Conservation (phyloP, 1,140 invertebrate species). For the Anoplolepis gracilipes region DNA sequence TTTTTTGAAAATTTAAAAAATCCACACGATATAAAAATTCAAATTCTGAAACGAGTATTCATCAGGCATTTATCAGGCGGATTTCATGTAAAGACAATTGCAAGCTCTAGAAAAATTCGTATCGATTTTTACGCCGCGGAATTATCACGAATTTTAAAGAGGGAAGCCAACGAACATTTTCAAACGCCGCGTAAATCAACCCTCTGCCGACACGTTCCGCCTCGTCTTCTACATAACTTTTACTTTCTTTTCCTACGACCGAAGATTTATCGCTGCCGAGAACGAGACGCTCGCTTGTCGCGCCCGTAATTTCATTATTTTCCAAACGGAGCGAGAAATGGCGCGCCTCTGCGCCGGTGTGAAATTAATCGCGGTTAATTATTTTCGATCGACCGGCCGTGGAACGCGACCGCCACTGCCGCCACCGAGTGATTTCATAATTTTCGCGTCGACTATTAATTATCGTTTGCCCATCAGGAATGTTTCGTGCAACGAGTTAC, state of each 20-base stretch:
- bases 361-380: constrained; percentile 60
- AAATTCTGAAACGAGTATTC: neutral
- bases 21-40: neutral
- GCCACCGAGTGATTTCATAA: constrained; percentile 43
- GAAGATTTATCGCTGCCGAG: constrained; percentile 37
- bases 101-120: neutral
- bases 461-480: constrained; percentile 38
- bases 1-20: neutral
- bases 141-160: constrained; percentile 37
- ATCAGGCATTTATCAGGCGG: neutral
- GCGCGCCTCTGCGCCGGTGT: constrained; percentile 8
- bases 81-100: neutral
- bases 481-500: neutral
- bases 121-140: constrained; percentile 19
- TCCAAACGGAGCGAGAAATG: constrained; percentile 31
- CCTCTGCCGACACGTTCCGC: neutral
- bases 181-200: constrained; percentile 49
- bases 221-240: constrained; percentile 31
- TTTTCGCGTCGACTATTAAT: constrained; percentile 49
- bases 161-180: constrained; percentile 3
- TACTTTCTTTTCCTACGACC: constrained; percentile 38
- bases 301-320: constrained; percentile 52
- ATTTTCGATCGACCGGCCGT: constrained; percentile 42
- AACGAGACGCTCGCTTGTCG: constrained; percentile 54
- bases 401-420: neutral